Conservation (phyloP, 2,797 vertebrate species). For the Pipistrellus nathusii region DNA sequence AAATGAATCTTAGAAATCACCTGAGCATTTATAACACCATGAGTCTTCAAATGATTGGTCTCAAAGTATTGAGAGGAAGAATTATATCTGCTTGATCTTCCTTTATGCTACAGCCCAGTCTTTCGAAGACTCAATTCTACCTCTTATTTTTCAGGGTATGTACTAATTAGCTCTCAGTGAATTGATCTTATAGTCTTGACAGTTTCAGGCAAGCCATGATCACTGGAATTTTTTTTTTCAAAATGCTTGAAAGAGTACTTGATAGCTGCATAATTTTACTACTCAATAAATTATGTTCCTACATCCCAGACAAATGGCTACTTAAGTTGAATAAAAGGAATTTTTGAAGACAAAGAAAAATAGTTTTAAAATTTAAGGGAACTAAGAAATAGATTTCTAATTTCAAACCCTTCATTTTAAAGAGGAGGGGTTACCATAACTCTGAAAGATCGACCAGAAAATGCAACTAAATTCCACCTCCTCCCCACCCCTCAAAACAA, state of each 20-base stretch:
- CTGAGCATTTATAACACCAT: neutral
- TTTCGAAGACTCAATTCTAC: neutral
- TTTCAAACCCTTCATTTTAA: constrained; percentile 51
- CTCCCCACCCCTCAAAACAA: too few relatives aligned
- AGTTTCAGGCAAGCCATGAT: neutral
- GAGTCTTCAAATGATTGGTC: neutral
- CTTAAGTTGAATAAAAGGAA: neutral
- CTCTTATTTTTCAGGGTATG: constrained; percentile 2
- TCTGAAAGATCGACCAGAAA: constrained; percentile 40
- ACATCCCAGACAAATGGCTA: constrained; percentile 32
- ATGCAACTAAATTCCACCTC: constrained; percentile 43
- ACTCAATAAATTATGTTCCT: constrained; percentile 8
- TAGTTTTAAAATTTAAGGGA: constrained; percentile 39
- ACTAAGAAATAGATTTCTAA: constrained; percentile 39
- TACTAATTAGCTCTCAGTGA: constrained; percentile 4
- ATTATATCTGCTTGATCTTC: neutral
- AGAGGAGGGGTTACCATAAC: constrained; percentile 11
- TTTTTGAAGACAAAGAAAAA: constrained; percentile 10
- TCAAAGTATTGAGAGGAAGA: neutral
- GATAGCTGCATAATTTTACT: constrained; percentile 8
- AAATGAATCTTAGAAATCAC: constrained; percentile 41
- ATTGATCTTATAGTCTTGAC: neutral
- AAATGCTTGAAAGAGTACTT: constrained; percentile 5
- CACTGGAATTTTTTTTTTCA: constrained; percentile 31
- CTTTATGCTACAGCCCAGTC: neutral